Conservation (phyloP, 2,888 invertebrate species). For the Sthenelais limicola region DNA sequence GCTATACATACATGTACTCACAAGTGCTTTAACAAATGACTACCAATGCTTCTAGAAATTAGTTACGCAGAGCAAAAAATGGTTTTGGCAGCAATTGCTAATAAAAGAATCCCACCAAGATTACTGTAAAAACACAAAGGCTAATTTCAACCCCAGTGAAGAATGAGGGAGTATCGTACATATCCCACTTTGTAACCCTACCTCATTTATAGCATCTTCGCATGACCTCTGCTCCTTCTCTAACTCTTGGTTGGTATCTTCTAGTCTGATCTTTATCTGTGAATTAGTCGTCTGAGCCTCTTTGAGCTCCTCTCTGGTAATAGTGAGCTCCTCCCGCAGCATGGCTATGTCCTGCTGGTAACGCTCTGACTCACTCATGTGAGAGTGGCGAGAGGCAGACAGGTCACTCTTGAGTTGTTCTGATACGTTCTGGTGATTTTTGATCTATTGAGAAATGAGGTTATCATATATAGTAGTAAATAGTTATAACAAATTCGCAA, state of each 20-base stretch:
- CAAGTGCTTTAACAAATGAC: too few relatives aligned
- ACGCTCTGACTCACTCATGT: constrained; percentile 62
- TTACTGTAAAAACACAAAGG: too few relatives aligned
- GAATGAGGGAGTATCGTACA: too few relatives aligned
- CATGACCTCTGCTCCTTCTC: constrained; percentile 48
- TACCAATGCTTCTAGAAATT: too few relatives aligned
- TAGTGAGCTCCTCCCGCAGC: constrained; percentile 57
- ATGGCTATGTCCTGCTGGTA: constrained; percentile 61
- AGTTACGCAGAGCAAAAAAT: too few relatives aligned
- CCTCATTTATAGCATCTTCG: constrained; percentile 43
- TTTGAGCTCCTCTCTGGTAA: constrained; percentile 56
- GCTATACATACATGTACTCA: too few relatives aligned
- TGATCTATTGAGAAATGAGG: constrained; percentile 54
- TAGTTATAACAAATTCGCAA: background rate
- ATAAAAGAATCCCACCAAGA: too few relatives aligned
- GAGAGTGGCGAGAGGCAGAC: constrained; percentile 57
- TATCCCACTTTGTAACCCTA: too few relatives aligned
- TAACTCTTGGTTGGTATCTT: constrained; percentile 60
- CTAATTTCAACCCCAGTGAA: too few relatives aligned
- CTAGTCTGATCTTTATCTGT: constrained; percentile 58
- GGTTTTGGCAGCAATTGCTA: too few relatives aligned
- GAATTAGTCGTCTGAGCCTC: constrained; percentile 57
- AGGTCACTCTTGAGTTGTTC: constrained; percentile 68
- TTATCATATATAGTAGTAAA: background rate
- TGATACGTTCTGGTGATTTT: constrained; percentile 63